phyloP scores from a whole-genome alignment of 2,797 vertebrate species.

The Sebastes steindachneri region DNA sequence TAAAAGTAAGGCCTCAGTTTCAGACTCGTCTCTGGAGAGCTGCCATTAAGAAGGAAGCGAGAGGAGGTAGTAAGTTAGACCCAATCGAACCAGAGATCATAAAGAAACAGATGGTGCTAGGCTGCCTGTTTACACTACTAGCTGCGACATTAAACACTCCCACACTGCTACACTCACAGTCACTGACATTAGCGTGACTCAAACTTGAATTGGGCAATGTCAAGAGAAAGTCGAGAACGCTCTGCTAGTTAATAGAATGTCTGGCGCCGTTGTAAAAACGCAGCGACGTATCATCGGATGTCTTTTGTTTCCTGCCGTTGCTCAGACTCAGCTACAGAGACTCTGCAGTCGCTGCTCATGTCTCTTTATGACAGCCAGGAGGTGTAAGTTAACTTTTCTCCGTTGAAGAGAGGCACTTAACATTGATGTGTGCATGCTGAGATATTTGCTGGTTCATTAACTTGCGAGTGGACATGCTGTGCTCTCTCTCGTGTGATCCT shows the following conservation, averaged over 20 bases:
- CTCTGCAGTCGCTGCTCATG: not conserved
- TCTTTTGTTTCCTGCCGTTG: not conserved
- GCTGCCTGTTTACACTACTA: conserved; percentile 58
- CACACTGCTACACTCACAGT: conserved; percentile 40
- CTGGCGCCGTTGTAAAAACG: conserved; percentile 31
- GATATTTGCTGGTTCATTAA: conserved; percentile 66
- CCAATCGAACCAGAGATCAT: conserved; percentile 53
- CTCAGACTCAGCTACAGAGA: conserved; percentile 17
- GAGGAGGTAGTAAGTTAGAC: conserved; percentile 22
- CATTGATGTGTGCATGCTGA: conserved; percentile 39
- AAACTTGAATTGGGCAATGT: conserved; percentile 62
- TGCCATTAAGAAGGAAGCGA: conserved; percentile 28
- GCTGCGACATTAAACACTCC: conserved; percentile 52
- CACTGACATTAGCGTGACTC: conserved; percentile 56
- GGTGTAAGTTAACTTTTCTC: conserved; percentile 51
- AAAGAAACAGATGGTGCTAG: conserved; percentile 65
- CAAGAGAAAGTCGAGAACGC: conserved; percentile 68
- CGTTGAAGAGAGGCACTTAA: conserved; percentile 46
- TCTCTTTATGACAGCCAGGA: conserved; percentile 25
- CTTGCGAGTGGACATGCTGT: conserved; percentile 49
- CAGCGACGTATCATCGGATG: conserved; percentile 1
- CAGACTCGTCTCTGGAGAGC: conserved; percentile 32
- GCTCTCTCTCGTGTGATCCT: conserved; percentile 7
- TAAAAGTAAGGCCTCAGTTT: conserved; percentile 32
- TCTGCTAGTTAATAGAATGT: conserved; percentile 54